Percentiles rank a stretch among this genome's conserved stretches.
These are phyloP conservation scores for Astropecten irregularis DNA, from an alignment of 53 echinoderm and acorn worm genomes.

Conservation along the genomic window DNA sequence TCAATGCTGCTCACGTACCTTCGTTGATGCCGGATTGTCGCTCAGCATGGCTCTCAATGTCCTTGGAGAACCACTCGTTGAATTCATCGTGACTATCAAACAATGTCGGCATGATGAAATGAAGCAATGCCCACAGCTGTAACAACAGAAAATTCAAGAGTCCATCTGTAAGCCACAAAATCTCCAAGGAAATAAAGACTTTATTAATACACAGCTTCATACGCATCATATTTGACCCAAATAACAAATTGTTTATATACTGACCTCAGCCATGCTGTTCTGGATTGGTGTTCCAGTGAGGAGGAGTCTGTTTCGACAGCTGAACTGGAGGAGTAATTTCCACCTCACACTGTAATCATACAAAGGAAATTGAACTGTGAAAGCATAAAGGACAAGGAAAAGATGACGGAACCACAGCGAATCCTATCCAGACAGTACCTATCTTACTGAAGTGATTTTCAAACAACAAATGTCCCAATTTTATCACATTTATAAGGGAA, in stretches of 20 bases:
- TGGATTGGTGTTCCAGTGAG: constrained; percentile 98
- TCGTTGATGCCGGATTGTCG: constrained; percentile 94
- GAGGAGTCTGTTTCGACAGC: constrained; percentile 94
- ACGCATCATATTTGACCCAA: too few species aligned
- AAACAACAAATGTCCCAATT: too few species aligned
- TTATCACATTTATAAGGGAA: too few species aligned
- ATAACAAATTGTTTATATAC: neutral
- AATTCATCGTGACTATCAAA: constrained; percentile 98
- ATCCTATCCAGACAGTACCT: too few species aligned
- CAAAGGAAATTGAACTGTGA: neutral
- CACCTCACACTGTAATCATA: constrained; percentile 77
- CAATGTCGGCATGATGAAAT: constrained; percentile 97
- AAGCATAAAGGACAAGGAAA: neutral
- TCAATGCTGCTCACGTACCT: constrained; percentile 76
- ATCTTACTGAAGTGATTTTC: too few species aligned
- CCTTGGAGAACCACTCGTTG: constrained; percentile 99
- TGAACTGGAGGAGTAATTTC: constrained; percentile 94
- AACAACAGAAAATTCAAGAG: too few species aligned
- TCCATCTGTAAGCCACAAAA: too few species aligned
- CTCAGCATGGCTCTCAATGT: constrained; percentile 93
- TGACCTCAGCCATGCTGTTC: constrained; percentile 99
- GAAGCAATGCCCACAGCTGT: constrained; percentile 97
- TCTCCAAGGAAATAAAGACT: too few species aligned
- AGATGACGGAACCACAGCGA: too few species aligned
- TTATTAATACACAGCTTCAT: too few species aligned